Evolutionary conservation across 1,140 invertebrate genomes (phyloP), one percentile per base, ranked within the genome.

Genomic region (Apolygus lucorum): DNA sequence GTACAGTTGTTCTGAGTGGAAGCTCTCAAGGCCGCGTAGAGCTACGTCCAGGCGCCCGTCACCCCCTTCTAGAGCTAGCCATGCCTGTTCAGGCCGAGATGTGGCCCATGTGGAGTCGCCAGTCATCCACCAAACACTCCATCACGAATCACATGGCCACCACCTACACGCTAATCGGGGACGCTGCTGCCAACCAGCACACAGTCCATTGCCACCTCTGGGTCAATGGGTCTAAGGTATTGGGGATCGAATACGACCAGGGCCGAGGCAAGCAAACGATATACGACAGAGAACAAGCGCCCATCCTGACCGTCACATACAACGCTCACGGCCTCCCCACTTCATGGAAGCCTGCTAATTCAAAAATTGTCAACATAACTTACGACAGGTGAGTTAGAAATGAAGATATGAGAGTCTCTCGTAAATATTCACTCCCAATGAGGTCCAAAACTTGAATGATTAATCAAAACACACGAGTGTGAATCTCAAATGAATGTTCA

Each of bases 11-110:
- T 91, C n/a, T 80, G 86, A 21, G 81, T 90, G 24, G 84, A 83
- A 68, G 83, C 88, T 2, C 85, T 88, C 1, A 87, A 86, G 77
- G 85, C 85, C 17, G 88, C 87, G n/a, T 73, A 82, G 71, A 72
- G 42, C 29, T 72, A 22, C 59, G 68, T 1, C 68, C 90, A 1
- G 86, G 88, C 8, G 88, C 90, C 0, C 86, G 91, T 54, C 93
- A 96, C 81, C 92, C 92, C 0, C 78, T 95, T 1, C 80, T 96
- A 28, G 90, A 95, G 80, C 88, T 91, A 0, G 87, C 91, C 1
- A 81, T 96, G 73, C 91, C 92, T 1, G 90, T 95, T 0, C 93
- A 95, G 81, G 90, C 93, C 14, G 92, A 95, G 81, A 92, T 96
- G 86, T 81, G 95, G 49, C 90, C 89, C 11, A 90, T 92, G 83